Evolutionary conservation across 2,797 vertebrate genomes (phyloP).

Genomic region (Epinephelus coioides): DNA sequence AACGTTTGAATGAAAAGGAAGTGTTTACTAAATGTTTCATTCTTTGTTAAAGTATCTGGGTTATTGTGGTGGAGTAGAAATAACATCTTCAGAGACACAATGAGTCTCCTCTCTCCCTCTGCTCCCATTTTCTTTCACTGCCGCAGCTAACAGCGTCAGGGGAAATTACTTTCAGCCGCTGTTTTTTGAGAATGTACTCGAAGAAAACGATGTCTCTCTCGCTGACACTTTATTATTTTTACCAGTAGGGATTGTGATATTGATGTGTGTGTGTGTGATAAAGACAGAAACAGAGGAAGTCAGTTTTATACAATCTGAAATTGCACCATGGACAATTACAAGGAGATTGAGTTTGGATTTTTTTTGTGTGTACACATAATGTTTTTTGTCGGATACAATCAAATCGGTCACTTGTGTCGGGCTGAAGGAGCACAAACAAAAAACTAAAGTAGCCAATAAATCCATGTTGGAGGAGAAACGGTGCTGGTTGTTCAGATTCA

Average conservation of each 20-base stretch:
- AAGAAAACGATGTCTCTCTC: slow-evolving; percentile 4
- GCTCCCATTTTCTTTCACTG: slow-evolving; percentile 13
- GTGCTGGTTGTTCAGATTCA: no score
- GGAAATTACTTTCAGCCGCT: slow-evolving; percentile 41
- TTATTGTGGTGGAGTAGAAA: slow-evolving; percentile 18
- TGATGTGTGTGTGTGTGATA: neutral
- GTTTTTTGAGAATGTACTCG: slow-evolving; percentile 4
- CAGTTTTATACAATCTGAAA: neutral
- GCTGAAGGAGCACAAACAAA: neutral
- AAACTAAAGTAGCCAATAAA: neutral
- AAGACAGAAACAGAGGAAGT: neutral
- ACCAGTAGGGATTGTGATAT: slow-evolving; percentile 1
- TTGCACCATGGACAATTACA: neutral
- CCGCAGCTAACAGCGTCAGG: slow-evolving; percentile 35
- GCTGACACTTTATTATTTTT: slow-evolving; percentile 28
- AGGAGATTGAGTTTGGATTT: slow-evolving; percentile 15
- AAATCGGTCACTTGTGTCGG: neutral
- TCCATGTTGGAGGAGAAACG: no score
- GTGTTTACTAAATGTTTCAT: neutral
- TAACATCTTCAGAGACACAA: neutral
- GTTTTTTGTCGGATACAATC: neutral
- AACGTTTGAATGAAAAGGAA: neutral
- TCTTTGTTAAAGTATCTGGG: neutral
- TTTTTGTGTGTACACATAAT: neutral
- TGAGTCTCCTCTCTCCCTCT: neutral